Evolutionary conservation across 2,888 invertebrate species (phyloP).

Genomic region (Geotrupes spiniger): DNA sequence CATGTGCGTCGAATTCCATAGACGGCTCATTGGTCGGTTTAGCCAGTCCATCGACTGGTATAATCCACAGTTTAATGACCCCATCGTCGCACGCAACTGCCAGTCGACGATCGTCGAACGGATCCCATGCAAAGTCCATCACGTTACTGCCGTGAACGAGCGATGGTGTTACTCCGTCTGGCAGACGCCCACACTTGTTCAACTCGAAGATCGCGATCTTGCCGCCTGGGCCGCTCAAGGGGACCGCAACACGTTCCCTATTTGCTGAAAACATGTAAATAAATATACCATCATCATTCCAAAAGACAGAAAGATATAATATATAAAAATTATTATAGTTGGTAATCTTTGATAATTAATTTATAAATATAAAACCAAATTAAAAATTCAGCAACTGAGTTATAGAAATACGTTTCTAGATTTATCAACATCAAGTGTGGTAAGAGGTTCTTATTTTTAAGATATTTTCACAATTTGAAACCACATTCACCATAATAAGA

Average conservation of each 20-base stretch:
- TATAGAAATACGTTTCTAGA: too few relatives aligned
- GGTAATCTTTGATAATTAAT: too few relatives aligned
- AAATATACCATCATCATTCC: too few relatives aligned
- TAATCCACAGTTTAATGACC: constrained; percentile 43
- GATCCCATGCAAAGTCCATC: constrained; percentile 94
- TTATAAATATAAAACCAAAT: too few relatives aligned
- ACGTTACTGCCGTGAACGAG: constrained; percentile 85
- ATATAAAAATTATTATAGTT: too few relatives aligned
- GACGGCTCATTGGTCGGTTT: constrained; percentile 78
- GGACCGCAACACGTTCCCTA: constrained; percentile 82
- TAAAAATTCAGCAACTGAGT: too few relatives aligned
- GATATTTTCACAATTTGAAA: too few relatives aligned
- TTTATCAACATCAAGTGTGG: too few relatives aligned
- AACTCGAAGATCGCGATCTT: constrained; percentile 84
- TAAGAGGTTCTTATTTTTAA: too few relatives aligned
- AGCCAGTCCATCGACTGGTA: constrained; percentile 53
- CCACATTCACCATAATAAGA: too few relatives aligned
- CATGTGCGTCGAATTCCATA: constrained; percentile 71
- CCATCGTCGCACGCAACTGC: constrained; percentile 92
- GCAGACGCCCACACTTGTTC: constrained; percentile 70
- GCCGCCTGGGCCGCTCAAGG: constrained; percentile 87
- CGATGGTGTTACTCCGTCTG: constrained; percentile 81
- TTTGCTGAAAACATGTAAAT: constrained; percentile 79
- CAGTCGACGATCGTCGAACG: constrained; percentile 75
- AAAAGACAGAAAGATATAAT: too few relatives aligned